phyloP scores from a whole-genome alignment of 2,113 vertebrate species.

The Chloebia gouldiae region DNA sequence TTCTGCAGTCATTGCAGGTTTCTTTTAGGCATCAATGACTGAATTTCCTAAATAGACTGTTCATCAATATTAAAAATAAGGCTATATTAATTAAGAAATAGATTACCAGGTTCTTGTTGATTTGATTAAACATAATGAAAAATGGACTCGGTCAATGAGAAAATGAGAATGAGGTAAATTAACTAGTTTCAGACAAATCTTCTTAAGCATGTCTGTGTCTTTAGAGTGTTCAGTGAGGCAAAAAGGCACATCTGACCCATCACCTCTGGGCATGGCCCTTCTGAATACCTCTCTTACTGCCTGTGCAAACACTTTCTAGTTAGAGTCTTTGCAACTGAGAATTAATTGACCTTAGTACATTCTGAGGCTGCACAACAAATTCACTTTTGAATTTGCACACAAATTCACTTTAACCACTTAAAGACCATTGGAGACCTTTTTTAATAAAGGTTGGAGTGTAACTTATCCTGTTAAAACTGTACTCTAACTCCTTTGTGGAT shows the following conservation, averaged over 20 bases:
- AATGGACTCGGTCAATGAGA: not conserved
- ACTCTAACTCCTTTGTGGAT: not conserved
- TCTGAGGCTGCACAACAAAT: not conserved
- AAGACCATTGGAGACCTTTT: not conserved
- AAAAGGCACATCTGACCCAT: not conserved
- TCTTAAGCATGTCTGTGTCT: not conserved
- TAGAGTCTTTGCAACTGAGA: not conserved
- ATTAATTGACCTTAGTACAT: not conserved
- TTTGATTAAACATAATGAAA: slow-evolving; percentile 40
- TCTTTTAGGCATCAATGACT: not conserved
- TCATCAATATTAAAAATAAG: slow-evolving; percentile 20
- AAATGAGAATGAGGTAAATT: not conserved
- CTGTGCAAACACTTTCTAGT: not conserved
- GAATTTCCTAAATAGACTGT: not conserved
- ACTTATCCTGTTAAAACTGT: not conserved
- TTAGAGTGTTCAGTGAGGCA: not conserved
- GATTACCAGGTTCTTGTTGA: slow-evolving; percentile 7
- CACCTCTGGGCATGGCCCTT: not conserved
- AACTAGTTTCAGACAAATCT: not conserved
- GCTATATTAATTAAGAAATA: slow-evolving; percentile 43
- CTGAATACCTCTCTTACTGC: not conserved
- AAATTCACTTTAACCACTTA: not conserved
- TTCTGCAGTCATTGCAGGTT: not conserved
- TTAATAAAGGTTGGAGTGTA: not conserved
- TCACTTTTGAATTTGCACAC: not conserved